Evolutionary conservation across 53 echinoderm and acorn worm species (phyloP).

Genomic region (Glandiceps talaboti): DNA sequence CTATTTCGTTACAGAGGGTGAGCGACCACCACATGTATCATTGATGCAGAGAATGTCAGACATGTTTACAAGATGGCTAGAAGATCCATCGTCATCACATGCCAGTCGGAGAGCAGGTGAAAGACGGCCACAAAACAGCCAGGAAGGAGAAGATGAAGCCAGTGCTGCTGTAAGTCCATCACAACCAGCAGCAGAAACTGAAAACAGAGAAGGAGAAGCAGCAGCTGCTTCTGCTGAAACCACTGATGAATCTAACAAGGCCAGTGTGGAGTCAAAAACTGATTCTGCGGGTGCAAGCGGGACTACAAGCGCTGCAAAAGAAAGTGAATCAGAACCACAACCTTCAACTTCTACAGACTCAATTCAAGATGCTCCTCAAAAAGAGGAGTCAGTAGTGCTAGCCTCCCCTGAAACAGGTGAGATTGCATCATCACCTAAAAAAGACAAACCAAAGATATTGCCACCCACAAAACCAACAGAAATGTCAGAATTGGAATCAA

Average conservation of each 20-base stretch:
- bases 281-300: neutral
- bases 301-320: neutral
- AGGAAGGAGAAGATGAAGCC: neutral
- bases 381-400: too few relatives aligned
- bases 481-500: too few relatives aligned
- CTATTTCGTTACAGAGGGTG: neutral
- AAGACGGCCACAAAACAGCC: too few relatives aligned
- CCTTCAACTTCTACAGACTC: too few relatives aligned
- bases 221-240: neutral
- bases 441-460: too few relatives aligned
- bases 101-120: neutral
- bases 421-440: too few relatives aligned
- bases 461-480: too few relatives aligned
- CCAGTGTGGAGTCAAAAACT: neutral
- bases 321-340: conserved; percentile 4
- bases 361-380: too few relatives aligned
- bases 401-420: too few relatives aligned
- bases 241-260: neutral
- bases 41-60: conserved; percentile 85
- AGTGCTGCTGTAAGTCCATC: neutral
- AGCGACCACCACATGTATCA: neutral
- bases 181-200: neutral
- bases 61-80: conserved; percentile 92
- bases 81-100: conserved; percentile 53
- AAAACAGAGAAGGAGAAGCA: neutral